A percentile compares a stretch with the other conserved stretches of the same genome.
Evolutionary conservation across 2,113 vertebrate genomes (phyloP).

Genomic region (Oncorhynchus keta): DNA sequence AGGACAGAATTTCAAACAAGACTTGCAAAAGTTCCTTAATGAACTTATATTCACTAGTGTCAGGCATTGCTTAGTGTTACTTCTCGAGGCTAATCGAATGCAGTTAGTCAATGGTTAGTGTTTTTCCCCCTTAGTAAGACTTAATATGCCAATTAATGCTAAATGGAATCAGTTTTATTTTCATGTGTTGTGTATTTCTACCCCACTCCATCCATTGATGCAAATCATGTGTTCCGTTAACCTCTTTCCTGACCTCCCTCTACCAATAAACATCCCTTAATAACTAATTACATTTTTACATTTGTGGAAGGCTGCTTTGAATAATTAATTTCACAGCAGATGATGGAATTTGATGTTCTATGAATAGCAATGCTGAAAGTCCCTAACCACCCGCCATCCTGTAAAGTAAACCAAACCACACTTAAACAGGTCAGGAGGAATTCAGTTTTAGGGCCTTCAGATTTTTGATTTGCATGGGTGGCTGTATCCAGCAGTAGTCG

Average conservation of each 20-base stretch:
- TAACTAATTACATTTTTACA: slow-evolving; percentile 32
- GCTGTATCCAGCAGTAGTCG: too few species aligned
- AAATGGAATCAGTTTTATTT: slow-evolving; percentile 16
- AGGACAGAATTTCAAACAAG: neutral
- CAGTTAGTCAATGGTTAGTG: neutral
- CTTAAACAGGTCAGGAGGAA: neutral
- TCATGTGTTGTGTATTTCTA: slow-evolving; percentile 6
- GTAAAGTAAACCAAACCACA: slow-evolving; percentile 14
- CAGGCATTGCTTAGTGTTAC: neutral
- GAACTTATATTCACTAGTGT: too few species aligned
- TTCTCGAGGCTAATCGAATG: neutral
- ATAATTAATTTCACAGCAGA: slow-evolving; percentile 46
- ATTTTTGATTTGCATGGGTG: neutral
- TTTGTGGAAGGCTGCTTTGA: slow-evolving; percentile 31
- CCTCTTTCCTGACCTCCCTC: slow-evolving; percentile 46
- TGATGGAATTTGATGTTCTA: slow-evolving; percentile 32
- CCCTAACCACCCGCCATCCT: neutral
- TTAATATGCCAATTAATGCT: slow-evolving; percentile 3
- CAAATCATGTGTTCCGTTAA: slow-evolving; percentile 14
- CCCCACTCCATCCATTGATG: neutral
- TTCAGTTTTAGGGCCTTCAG: neutral
- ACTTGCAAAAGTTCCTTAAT: neutral
- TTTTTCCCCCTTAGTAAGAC: neutral
- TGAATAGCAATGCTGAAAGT: slow-evolving; percentile 28
- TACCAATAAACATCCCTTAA: slow-evolving; percentile 39